These are phyloP conservation scores for Chaenogobius annularis DNA, from an alignment of 2,113 vertebrate genomes.

Conservation along the genomic window DNA sequence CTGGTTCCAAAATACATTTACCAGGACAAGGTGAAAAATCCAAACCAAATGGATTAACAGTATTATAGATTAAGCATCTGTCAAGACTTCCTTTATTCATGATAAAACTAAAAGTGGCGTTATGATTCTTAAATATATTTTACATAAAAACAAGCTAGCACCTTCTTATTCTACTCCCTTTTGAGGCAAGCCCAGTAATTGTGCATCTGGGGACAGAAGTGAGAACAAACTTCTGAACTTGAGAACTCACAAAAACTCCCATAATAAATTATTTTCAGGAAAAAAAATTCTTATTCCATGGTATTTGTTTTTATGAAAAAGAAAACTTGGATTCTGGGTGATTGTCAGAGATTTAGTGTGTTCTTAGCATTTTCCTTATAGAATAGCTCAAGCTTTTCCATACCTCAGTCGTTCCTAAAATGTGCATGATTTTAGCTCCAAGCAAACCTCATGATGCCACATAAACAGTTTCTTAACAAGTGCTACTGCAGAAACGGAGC, in stretches of 20 bases:
- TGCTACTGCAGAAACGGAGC: conserved; percentile 17
- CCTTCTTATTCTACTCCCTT: conserved; percentile 58
- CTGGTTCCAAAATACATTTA: conserved; percentile 41
- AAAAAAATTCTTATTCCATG: conserved; percentile 35
- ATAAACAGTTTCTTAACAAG: conserved; percentile 14
- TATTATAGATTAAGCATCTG: conserved; percentile 31
- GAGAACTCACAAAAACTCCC: conserved; percentile 52
- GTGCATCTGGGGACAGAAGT: conserved; percentile 46
- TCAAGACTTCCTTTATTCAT: conserved; percentile 65
- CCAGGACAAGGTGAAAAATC: conserved; percentile 14
- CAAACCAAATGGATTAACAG: conserved; percentile 35
- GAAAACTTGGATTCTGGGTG: conserved; percentile 32
- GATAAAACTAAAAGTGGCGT: conserved; percentile 78
- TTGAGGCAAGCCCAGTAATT: conserved; percentile 56
- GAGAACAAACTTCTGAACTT: conserved; percentile 40
- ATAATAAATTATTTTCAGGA: conserved; percentile 76
- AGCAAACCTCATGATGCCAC: conserved; percentile 22
- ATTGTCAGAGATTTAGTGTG: conserved; percentile 62
- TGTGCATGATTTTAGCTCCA: conserved; percentile 8
- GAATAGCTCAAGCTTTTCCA: conserved; percentile 17
- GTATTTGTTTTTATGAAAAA: conserved; percentile 24
- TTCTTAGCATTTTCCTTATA: conserved; percentile 6
- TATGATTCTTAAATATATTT: conserved; percentile 79
- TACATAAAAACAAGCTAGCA: conserved; percentile 75
- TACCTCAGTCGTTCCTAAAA: conserved; percentile 7